Percentiles rank a stretch among this genome's conserved stretches.
These are phyloP conservation scores for Pelochelys cantorii DNA, from an alignment of 2,797 vertebrate species.

Conservation along the genomic window DNA sequence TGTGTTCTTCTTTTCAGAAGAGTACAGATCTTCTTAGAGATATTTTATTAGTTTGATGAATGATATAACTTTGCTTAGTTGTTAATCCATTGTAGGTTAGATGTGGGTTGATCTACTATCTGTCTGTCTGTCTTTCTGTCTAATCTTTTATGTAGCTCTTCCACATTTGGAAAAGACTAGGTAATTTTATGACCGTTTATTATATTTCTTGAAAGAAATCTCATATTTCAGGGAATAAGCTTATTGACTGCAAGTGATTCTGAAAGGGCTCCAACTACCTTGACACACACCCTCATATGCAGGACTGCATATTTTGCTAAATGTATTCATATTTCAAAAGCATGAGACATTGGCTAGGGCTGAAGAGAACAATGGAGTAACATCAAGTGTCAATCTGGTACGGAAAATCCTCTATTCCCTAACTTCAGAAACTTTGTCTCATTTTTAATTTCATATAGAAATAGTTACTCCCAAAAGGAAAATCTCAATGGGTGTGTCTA, in stretches of 20 bases:
- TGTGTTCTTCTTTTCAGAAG: not conserved
- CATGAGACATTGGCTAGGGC: not conserved
- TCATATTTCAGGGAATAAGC: not conserved
- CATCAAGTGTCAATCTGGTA: too few species aligned
- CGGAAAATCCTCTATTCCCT: not conserved
- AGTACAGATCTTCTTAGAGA: not conserved
- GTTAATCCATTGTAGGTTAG: not conserved
- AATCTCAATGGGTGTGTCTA: not conserved
- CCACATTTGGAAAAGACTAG: not conserved
- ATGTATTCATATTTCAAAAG: not conserved
- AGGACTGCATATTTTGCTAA: not conserved
- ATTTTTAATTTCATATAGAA: not conserved
- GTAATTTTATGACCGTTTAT: not conserved
- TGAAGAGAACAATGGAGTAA: not conserved
- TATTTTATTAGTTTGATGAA: not conserved
- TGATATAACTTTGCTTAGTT: not conserved
- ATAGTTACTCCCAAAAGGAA: not conserved
- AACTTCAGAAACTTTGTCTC: not conserved
- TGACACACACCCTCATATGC: accelerated
- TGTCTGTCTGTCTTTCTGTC: not conserved
- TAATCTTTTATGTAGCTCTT: not conserved
- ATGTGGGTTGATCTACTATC: not conserved
- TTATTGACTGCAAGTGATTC: not conserved
- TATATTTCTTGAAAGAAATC: not conserved
- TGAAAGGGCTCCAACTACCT: not conserved